phyloP scores from a whole-genome alignment of 1,140 invertebrate species.

The Trichonephila inaurata region DNA sequence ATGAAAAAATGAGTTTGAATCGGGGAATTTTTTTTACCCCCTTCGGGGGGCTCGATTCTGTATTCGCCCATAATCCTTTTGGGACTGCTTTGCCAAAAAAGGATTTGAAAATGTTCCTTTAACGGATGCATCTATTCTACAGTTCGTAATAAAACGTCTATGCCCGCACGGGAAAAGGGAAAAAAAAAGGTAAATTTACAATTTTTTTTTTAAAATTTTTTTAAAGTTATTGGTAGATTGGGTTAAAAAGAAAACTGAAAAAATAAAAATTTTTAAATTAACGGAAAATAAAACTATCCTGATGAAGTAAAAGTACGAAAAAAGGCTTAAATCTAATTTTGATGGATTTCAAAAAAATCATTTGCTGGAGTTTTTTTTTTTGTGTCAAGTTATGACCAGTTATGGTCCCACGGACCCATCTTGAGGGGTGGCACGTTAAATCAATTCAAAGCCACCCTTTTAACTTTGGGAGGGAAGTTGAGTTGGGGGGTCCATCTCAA shows the following conservation, averaged over 20 bases:
- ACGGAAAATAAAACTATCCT: not conserved
- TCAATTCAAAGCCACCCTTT: no score
- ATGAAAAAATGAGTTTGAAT: no score
- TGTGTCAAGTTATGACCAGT: no score
- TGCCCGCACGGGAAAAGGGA: not conserved
- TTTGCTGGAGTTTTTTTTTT: no score
- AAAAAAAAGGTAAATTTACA: not conserved
- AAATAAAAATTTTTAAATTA: not conserved
- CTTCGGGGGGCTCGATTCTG: conserved; percentile 42
- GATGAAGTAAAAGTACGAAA: not conserved
- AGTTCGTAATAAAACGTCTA: conserved; percentile 2
- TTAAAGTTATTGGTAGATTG: not conserved
- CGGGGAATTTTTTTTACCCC: conserved; percentile 4
- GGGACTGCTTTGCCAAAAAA: conserved; percentile 41
- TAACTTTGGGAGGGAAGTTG: no score
- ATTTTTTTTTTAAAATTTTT: not conserved
- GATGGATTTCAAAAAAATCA: no score
- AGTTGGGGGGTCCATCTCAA: no score
- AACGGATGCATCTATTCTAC: conserved; percentile 45
- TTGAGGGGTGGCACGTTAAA: no score
- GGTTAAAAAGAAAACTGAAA: not conserved
- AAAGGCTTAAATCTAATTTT: not conserved
- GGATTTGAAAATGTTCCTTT: conserved; percentile 47
- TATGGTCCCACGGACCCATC: no score
- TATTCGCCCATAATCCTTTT: conserved; percentile 63